Base-by-base conservation (phyloP, 2,113 vertebrate genomes). In the Trogon surrucura region DNA sequence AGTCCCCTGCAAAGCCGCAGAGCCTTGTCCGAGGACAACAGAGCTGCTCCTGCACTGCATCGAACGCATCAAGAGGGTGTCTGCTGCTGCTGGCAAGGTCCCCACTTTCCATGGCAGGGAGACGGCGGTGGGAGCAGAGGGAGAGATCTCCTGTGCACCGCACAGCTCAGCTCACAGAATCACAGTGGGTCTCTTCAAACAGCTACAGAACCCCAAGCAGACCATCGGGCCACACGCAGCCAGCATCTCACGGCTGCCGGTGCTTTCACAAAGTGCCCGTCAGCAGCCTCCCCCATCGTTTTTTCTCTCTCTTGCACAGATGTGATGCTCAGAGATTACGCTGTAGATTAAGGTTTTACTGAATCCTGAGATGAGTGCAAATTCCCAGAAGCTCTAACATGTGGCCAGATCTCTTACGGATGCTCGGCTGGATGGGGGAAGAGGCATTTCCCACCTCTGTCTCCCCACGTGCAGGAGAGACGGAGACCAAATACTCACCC, bases 271-370 rank as follows among this genome's bases (percentile, higher is more conserved):
- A 67, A 73, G 2, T 50, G 71, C 20, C 64, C 32, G 66, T 6
- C 32, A 36, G 62, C 60, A 62, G 64, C 88, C 51, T 57, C 62
- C 83, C 94, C 57, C 67, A 25, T 5, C 11, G 2, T 60, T 26
- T 45, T 61, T 41, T 23, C 54, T 47, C 18, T 70, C 50, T 45
- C 64, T 82, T 15, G 88, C 90, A 96, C 96, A 96, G 96, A 97
- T 97, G 96, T 96, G 91, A 15, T 1, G 58, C 80, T 77, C 71
- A 64, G 94, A 94, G 91, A 95, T 97, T 97, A 97, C 4, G 80
- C 93, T 71, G 81, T 92, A 97, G 96, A 95, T 93, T 95, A 97
- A 91, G 91, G 70, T 69, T 96, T 96, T 96, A 95, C 61, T 58
- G 84, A 51, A 91, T 88, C 87, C 93, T 64, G 91, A 97, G 91